These are phyloP conservation scores for Drosophila kepulauana DNA, from an alignment of 1,140 invertebrate species.

Conservation along the genomic window DNA sequence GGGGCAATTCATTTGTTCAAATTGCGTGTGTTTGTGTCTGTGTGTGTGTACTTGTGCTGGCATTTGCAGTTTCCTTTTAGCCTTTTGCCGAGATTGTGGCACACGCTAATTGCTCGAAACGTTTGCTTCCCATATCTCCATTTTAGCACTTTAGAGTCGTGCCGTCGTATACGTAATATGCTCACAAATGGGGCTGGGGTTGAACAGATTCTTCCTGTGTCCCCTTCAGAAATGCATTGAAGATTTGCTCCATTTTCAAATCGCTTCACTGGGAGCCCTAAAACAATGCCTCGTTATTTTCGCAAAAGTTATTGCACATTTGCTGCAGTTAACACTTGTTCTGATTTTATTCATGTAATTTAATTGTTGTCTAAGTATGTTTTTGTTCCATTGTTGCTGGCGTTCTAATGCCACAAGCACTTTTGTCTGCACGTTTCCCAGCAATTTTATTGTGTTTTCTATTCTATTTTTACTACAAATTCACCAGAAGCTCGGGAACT, in stretches of 20 bases:
- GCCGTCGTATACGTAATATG: slow-evolving; percentile 59
- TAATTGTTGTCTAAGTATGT: slow-evolving; percentile 57
- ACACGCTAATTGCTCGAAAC: slow-evolving; percentile 78
- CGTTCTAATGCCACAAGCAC: slow-evolving; percentile 5
- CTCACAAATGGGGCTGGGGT: neutral
- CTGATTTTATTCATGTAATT: slow-evolving; percentile 52
- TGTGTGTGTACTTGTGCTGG: slow-evolving; percentile 52
- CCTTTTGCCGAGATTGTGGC: slow-evolving; percentile 72
- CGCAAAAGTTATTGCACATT: slow-evolving; percentile 63
- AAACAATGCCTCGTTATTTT: slow-evolving; percentile 66
- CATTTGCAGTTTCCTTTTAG: slow-evolving; percentile 65
- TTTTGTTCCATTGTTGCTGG: slow-evolving; percentile 24
- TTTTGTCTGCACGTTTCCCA: neutral
- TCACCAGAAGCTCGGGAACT: slow-evolving; percentile 18
- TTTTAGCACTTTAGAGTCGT: slow-evolving; percentile 44
- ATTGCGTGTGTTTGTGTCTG: slow-evolving; percentile 46
- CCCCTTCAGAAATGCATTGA: slow-evolving; percentile 30
- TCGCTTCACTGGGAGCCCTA: slow-evolving; percentile 48
- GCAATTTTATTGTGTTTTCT: neutral
- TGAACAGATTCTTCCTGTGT: neutral
- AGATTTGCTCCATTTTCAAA: slow-evolving; percentile 52
- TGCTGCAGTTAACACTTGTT: slow-evolving; percentile 74
- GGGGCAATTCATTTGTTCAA: slow-evolving; percentile 59
- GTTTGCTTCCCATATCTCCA: slow-evolving; percentile 46
- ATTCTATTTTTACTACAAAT: neutral